Base-by-base conservation (phyloP, 2,113 vertebrate genomes). In the Cervus canadensis region DNA sequence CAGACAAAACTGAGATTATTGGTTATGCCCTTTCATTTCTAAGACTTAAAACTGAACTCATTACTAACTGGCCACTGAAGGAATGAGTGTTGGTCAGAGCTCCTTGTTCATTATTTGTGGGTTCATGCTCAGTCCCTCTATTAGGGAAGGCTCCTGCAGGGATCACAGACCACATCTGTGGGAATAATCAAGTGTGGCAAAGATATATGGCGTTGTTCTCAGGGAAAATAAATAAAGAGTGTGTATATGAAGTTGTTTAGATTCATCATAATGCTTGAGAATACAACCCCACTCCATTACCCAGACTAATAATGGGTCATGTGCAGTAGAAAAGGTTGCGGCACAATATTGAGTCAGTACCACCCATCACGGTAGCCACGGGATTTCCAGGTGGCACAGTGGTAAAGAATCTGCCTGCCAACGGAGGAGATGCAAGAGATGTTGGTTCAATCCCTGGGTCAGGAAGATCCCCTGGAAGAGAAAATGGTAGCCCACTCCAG, bases 1-100 rank as follows among this genome's bases (percentile, higher is more conserved):
- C 43, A 87, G 45, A 40, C 59, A 74, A 97, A 97, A 85, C 43
- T 56, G 40, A 89, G 59, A 56, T 54, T 91, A 84, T 40, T 84
- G 71, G n/a, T 25, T 78, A 0, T 57, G 6, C 74, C 83, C 28
- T 17, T 87, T 96, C 82, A 60, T 86, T 98, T 26, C 95, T 95
- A 85, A n/a, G 50, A 10, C 40, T 59, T 54, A 81, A 82, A 98
- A 9, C 14, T 89, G 13, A 79, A 78, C 15, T 86, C 94, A 85
- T n/a, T 71, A 87, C 16, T 79, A 45, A 57, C 43, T 60, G 59
- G 6, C n/a, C 85, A 17, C 23, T 86, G 67, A 93, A 87, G 19
- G 15, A 71, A 28, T 23, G 26, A 54, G 8, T 12, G 23, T 26
- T 60, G 16, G 45, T 90, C 59, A 67, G 26, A 86, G n/a, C 48